Conservation (phyloP, 1,140 invertebrate genomes). For the Drosophila bifasciata region DNA sequence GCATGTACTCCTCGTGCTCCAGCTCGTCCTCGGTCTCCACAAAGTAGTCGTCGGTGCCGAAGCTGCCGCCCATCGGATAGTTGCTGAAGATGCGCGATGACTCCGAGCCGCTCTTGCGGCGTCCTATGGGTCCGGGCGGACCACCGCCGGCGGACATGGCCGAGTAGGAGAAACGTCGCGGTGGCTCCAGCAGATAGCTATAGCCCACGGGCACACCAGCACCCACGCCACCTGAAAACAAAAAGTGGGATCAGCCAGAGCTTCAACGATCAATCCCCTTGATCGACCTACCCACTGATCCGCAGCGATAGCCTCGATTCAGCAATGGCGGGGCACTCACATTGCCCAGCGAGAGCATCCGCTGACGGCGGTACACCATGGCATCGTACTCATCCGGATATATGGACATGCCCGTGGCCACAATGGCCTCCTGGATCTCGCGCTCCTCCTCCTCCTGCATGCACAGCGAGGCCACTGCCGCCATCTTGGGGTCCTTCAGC, state of each 20-base stretch:
- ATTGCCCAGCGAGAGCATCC: slow-evolving; percentile 85
- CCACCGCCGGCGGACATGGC: slow-evolving; percentile 67
- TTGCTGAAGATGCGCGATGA: slow-evolving; percentile 84
- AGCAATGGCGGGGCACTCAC: slow-evolving; percentile 84
- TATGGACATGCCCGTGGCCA: slow-evolving; percentile 87
- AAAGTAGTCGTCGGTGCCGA: slow-evolving; percentile 84
- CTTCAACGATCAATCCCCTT: background rate
- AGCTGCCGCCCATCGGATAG: slow-evolving; percentile 85
- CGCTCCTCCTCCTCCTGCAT: slow-evolving; percentile 91
- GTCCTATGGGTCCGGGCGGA: slow-evolving; percentile 84
- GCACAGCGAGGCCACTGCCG: slow-evolving; percentile 88
- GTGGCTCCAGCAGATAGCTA: slow-evolving; percentile 88
- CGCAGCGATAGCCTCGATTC: slow-evolving; percentile 86
- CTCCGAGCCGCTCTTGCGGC: slow-evolving; percentile 79
- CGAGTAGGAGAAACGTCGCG: slow-evolving; percentile 85
- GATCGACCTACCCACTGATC: slow-evolving; percentile 86
- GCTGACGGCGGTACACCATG: slow-evolving; percentile 85
- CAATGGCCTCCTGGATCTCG: slow-evolving; percentile 89
- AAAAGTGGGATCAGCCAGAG: too few species aligned
- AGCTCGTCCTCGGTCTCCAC: slow-evolving; percentile 84
- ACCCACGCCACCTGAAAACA: slow-evolving; percentile 55
- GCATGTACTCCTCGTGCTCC: slow-evolving; percentile 75
- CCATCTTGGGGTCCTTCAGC: slow-evolving; percentile 87
- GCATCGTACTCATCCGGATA: slow-evolving; percentile 85
- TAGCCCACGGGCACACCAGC: slow-evolving; percentile 86